Evolutionary conservation across 2,113 vertebrate species (phyloP), one percentile per base, ranked within the genome.

Genomic region (Plestiodon gilberti): DNA sequence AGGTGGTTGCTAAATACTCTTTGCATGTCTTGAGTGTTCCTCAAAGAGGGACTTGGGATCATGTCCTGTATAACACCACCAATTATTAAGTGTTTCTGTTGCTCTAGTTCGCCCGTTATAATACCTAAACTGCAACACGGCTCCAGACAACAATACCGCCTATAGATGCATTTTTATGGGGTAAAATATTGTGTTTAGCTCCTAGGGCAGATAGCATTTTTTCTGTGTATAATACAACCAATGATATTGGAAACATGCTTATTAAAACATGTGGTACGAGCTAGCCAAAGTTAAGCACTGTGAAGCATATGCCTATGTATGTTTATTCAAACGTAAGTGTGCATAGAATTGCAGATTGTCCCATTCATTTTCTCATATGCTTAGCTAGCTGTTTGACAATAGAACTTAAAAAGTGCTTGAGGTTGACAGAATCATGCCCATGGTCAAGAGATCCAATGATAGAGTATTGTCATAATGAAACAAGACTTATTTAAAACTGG

Each of bases 111-210:
- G 73, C 65, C 20, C n/a, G 62, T 17, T 61, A 7, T 30, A 40
- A 83, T 84, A 84, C 48, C 55, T 28, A 91, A 87, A 30, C 82
- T 83, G 57, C 77, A 67, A n/a, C 81, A 65, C 30, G 48, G 86
- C 62, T 89, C 33, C 61, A 52, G 89, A 59, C 85, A 61, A 62
- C 84, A 6, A 82, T 89, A 83, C 40, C 90, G 87, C 62, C 83
- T 52, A 87, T 55, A 87, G 13, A 18, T 90, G 8, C 86, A 78
- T 10, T 78, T 15, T 78, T 88, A 82, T 84, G 61, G 20, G 55
- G 64, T 78, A 73, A 83, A 76, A 87, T 33, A 35, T 15, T 79
- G 84, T 87, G 17, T 62, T 23, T 77, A 0, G 89, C 86, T 38
- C 23, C 52, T 88, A 55, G 75, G 17, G 38, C 81, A 38, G 15